Evolutionary conservation across 2,888 invertebrate species (phyloP).

Genomic region (Eristalis tenax): DNA sequence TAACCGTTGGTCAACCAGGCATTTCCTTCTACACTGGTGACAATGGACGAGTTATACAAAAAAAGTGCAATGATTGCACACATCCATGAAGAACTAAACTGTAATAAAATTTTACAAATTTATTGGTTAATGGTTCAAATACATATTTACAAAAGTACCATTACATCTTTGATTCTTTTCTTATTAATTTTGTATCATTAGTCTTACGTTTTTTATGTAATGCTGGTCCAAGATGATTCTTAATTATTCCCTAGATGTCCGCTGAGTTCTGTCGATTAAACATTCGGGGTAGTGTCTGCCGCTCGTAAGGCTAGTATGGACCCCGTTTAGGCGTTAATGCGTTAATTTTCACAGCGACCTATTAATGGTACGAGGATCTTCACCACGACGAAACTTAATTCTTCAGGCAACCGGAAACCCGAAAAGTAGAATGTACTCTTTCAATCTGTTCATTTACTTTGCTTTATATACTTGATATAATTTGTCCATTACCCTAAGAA

Average conservation of each 20-base stretch:
- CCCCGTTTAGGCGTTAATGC: slow-evolving; percentile 15
- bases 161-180: background rate
- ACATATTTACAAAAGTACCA: too few species aligned
- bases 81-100: background rate
- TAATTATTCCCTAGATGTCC: slow-evolving; percentile 13
- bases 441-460: too few species aligned
- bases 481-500: too few species aligned
- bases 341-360: slow-evolving; percentile 16
- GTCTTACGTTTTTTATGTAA: too few species aligned
- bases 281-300: background rate
- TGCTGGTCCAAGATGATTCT: too few species aligned
- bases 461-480: too few species aligned
- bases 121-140: too few species aligned
- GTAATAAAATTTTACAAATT: background rate
- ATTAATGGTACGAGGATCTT: slow-evolving; percentile 14
- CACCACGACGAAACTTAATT: slow-evolving; percentile 3
- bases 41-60: background rate
- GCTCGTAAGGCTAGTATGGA: slow-evolving; percentile 14
- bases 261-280: background rate
- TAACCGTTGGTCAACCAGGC: too few species aligned
- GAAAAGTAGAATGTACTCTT: too few species aligned
- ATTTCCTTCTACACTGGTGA: background rate
- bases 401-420: too few species aligned
- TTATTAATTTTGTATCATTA: background rate
- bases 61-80: background rate